Evolutionary conservation across 1,140 invertebrate genomes (phyloP).

Genomic region (Belonocnema kinseyi): DNA sequence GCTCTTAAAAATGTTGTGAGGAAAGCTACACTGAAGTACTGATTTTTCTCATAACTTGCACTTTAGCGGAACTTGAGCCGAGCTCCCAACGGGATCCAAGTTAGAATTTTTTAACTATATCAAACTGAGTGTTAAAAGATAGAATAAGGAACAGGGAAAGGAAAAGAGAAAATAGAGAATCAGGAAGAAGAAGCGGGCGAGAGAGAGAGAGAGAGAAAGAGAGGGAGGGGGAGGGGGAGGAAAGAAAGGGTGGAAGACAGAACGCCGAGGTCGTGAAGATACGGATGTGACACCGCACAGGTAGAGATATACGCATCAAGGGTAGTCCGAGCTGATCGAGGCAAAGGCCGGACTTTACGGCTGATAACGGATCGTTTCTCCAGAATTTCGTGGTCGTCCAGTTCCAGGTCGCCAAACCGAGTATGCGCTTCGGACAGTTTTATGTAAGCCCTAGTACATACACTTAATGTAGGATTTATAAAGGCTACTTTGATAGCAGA

Average conservation of each 20-base stretch:
- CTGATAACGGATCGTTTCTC: conserved; percentile 41
- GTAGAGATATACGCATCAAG: conserved; percentile 48
- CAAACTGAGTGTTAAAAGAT: too few species aligned
- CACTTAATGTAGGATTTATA: conserved; percentile 27
- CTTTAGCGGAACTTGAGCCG: too few species aligned
- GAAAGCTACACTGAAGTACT: too few species aligned
- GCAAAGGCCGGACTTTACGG: conserved; percentile 37
- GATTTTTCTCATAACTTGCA: too few species aligned
- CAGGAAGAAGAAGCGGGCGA: not conserved
- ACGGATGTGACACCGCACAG: conserved; percentile 41
- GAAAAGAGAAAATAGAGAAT: too few species aligned
- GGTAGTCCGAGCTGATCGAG: conserved; percentile 41
- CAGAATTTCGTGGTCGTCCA: conserved; percentile 13
- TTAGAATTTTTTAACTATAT: too few species aligned
- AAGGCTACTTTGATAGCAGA: conserved; percentile 27
- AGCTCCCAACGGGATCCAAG: too few species aligned
- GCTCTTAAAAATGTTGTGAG: too few species aligned
- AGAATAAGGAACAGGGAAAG: too few species aligned
- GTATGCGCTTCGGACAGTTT: conserved; percentile 19
- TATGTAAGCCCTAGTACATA: conserved; percentile 11
- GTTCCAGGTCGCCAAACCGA: conserved; percentile 21
- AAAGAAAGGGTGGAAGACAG: not conserved
- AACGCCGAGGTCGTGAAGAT: conserved; percentile 40
- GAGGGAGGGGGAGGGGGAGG: not conserved
- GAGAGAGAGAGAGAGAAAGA: too few species aligned